A percentile compares a stretch with the other conserved stretches of the same genome.
phyloP scores from a whole-genome alignment of 30 jellyfish, hydroid and myxozoan genomes.

The Hydra vulgaris region DNA sequence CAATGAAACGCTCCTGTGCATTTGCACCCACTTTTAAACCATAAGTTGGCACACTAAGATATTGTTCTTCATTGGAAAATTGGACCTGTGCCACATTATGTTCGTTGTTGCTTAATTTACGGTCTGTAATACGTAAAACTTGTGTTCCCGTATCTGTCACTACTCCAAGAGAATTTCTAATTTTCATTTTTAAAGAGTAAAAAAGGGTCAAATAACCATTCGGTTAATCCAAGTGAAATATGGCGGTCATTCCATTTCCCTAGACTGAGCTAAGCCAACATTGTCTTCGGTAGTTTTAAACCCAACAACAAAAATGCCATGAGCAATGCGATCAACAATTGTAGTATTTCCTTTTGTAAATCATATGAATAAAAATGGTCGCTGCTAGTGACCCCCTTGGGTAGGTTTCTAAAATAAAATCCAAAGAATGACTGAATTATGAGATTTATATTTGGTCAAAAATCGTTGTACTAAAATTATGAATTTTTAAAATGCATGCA shows the following conservation, averaged over 20 bases:
- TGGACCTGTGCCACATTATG: constrained; percentile 20
- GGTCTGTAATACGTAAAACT: neutral
- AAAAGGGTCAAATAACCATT: constrained; percentile 18
- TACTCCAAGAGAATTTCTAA: neutral
- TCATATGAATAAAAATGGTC: neutral
- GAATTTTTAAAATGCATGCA: too few species aligned
- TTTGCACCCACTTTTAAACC: constrained; percentile 15
- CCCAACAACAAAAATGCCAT: constrained; percentile 27
- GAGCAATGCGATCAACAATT: constrained; percentile 24
- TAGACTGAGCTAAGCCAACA: constrained; percentile 18
- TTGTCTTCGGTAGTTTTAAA: constrained; percentile 28
- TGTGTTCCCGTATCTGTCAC: constrained; percentile 8
- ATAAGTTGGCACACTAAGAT: constrained; percentile 19
- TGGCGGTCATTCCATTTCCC: constrained; percentile 25
- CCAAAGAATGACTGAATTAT: too few species aligned
- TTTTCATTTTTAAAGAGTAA: constrained; percentile 14
- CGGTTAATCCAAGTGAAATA: constrained; percentile 12
- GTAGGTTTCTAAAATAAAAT: constrained; percentile 1
- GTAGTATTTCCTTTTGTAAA: neutral
- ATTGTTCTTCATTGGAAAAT: constrained; percentile 6
- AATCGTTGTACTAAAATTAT: too few species aligned
- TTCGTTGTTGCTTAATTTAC: constrained; percentile 12
- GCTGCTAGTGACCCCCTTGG: constrained; percentile 13
- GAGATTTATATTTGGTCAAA: too few species aligned
- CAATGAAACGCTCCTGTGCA: constrained; percentile 13